Conservation (phyloP, 2,888 invertebrate species). For the Brachyptera putata region DNA sequence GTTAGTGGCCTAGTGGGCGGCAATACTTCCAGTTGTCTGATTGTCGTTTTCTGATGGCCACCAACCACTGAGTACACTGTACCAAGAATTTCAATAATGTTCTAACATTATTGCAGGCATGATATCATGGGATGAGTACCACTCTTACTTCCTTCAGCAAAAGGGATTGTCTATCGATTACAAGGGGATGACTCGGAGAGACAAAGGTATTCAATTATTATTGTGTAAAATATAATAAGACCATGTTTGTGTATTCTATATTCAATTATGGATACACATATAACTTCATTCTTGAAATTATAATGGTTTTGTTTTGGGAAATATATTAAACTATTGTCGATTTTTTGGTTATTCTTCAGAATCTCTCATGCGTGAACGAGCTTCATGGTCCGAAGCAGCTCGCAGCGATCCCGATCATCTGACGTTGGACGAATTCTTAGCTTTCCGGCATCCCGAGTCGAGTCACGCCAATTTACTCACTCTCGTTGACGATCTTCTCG, state of each 20-base stretch:
- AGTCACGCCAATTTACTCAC: constrained; percentile 62
- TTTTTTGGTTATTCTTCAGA: constrained; percentile 46
- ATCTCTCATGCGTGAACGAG: constrained; percentile 70
- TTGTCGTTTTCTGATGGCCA: too few species aligned
- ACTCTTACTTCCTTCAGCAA: constrained; percentile 64
- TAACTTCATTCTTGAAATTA: too few species aligned
- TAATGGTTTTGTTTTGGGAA: constrained; percentile 6
- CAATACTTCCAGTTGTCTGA: too few species aligned
- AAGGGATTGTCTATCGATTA: constrained; percentile 51
- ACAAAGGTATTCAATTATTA: constrained; percentile 3
- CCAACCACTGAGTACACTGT: not conserved
- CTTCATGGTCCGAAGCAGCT: constrained; percentile 73
- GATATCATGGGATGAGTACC: constrained; percentile 78
- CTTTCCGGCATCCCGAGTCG: constrained; percentile 80
- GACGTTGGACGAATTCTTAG: constrained; percentile 70
- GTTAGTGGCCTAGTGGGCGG: too few species aligned
- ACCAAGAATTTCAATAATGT: not conserved
- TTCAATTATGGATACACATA: too few species aligned
- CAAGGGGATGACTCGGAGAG: not conserved
- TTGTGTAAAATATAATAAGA: constrained; percentile 3
- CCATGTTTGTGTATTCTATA: too few species aligned
- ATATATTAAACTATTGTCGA: too few species aligned
- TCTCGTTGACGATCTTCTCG: constrained; percentile 70
- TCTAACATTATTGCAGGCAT: constrained; percentile 46
- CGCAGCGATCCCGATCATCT: constrained; percentile 67